Evolutionary conservation across 2,888 invertebrate species (phyloP).

Genomic region (Eilema caniola): DNA sequence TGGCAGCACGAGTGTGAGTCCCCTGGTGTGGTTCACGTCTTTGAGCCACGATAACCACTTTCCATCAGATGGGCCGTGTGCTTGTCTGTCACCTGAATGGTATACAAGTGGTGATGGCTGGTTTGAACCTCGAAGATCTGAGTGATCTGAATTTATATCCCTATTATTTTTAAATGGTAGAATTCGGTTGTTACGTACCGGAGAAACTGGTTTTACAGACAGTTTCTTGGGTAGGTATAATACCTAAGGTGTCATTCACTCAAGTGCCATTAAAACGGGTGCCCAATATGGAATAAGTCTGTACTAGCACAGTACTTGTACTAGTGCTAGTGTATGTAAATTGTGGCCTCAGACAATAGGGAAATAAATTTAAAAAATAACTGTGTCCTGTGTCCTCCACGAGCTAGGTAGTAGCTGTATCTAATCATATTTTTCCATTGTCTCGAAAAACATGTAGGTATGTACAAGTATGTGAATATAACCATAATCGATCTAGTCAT

Average conservation of each 20-base stretch:
- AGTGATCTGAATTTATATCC: not conserved
- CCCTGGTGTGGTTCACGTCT: no score
- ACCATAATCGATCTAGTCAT: not conserved
- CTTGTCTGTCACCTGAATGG: no score
- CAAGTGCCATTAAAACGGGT: no score
- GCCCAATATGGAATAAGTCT: no score
- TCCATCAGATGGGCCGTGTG: no score
- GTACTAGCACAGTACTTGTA: no score
- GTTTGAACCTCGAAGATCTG: not conserved
- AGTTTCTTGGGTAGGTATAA: no score
- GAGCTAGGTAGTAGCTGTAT: not conserved
- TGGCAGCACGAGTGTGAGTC: no score
- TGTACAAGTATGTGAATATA: no score
- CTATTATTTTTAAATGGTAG: not conserved
- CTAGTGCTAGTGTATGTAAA: not conserved
- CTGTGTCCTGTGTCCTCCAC: not conserved
- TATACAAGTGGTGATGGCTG: not conserved
- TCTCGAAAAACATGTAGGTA: not conserved
- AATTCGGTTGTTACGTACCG: not conserved
- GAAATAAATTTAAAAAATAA: not conserved
- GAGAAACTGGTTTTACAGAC: no score
- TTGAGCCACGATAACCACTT: no score
- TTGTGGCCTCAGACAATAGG: not conserved
- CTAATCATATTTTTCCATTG: not conserved
- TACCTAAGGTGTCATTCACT: no score